Evolutionary conservation across 2,797 vertebrate species (phyloP).

Genomic region (Tenualosa thibaudeaui): DNA sequence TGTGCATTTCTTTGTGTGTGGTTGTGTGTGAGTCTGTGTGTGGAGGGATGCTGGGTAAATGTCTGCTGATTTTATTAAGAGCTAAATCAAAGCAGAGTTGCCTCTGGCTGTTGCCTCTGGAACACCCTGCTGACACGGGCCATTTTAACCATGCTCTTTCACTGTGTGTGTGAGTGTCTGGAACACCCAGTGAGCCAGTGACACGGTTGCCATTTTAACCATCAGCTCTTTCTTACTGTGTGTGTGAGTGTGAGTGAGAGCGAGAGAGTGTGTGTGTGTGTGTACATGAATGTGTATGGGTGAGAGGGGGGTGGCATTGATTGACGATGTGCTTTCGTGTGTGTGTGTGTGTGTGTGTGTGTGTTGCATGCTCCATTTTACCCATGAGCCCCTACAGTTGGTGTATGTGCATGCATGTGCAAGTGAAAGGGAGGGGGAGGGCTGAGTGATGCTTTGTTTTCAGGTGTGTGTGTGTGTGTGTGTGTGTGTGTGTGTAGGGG

Average conservation of each 20-base stretch:
- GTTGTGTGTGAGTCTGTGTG: slow-evolving; percentile 7
- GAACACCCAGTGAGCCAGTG: no score
- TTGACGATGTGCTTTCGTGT: not conserved
- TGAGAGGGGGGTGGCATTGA: slow-evolving; percentile 50
- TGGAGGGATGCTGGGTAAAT: slow-evolving; percentile 7
- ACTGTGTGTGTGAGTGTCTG: no score
- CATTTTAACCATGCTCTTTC: no score
- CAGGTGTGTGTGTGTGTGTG: slow-evolving; percentile 3
- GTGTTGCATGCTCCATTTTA: slow-evolving; percentile 25
- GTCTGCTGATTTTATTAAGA: slow-evolving; percentile 15
- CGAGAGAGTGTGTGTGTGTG: slow-evolving; percentile 17
- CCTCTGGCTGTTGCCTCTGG: slow-evolving; percentile 6
- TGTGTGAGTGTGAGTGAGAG: slow-evolving; percentile 16
- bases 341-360: not conserved
- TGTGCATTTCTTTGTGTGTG: not conserved
- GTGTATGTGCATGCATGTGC: not conserved
- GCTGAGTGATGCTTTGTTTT: slow-evolving; percentile 34
- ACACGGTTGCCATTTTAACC: not conserved
- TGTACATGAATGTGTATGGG: not conserved
- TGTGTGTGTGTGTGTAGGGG: not conserved
- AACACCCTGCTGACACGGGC: not conserved
- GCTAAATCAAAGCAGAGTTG: not conserved
- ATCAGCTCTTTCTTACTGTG: not conserved
- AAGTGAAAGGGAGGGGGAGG: slow-evolving; percentile 41
- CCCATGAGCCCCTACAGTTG: not conserved